Evolutionary conservation across 2,888 invertebrate genomes (phyloP).

Genomic region (Caenorhabditis angaria): DNA sequence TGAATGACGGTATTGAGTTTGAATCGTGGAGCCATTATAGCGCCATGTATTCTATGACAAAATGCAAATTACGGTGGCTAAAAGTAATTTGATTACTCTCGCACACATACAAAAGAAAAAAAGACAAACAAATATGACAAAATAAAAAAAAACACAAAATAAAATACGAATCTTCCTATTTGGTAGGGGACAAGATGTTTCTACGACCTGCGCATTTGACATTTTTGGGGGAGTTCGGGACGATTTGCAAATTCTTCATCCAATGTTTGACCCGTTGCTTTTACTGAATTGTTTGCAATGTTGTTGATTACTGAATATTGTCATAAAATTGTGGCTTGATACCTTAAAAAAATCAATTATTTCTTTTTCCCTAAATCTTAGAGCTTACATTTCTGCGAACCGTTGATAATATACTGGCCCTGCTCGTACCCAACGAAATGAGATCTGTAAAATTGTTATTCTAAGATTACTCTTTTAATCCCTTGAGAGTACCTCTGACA

Average conservation of each 20-base stretch:
- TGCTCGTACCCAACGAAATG: background rate
- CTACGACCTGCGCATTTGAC: constrained; percentile 1
- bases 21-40: too few species aligned
- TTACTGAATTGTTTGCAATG: background rate
- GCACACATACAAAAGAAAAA: too few species aligned
- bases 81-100: too few species aligned
- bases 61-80: too few species aligned
- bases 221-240: background rate
- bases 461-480: too few species aligned
- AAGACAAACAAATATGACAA: background rate
- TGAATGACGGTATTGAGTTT: background rate
- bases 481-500: background rate
- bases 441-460: too few species aligned
- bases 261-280: background rate
- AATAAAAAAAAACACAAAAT: background rate
- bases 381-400: background rate
- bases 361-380: background rate
- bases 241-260: background rate
- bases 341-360: background rate
- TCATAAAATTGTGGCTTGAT: background rate
- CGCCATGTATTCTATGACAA: background rate
- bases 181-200: background rate
- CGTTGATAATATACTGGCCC: background rate
- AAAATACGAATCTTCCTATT: background rate
- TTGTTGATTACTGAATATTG: too few species aligned